Evolutionary conservation across 2,888 invertebrate genomes (phyloP).

Genomic region (Zhuqinia jingwanae): DNA sequence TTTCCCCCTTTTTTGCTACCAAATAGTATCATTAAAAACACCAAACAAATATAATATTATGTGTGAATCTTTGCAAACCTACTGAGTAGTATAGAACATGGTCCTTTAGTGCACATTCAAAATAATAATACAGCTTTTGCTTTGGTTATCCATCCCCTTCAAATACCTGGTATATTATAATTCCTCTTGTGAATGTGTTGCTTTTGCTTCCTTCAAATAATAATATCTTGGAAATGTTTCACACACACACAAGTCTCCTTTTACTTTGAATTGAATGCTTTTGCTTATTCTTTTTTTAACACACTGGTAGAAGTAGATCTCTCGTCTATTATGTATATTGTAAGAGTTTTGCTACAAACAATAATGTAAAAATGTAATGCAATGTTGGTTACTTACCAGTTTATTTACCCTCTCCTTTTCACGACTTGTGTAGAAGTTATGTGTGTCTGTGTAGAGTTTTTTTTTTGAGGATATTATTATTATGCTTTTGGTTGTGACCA

Average conservation of each 20-base stretch:
- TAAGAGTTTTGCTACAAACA: conserved; percentile 64
- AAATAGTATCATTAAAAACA: conserved; percentile 66
- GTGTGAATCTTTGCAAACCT: conserved; percentile 66
- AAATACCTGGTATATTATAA: conserved; percentile 72
- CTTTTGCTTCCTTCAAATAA: conserved; percentile 69
- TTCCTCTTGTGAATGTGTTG: conserved; percentile 66
- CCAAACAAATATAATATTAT: conserved; percentile 54
- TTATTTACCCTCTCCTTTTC: conserved; percentile 57
- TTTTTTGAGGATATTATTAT: conserved; percentile 68
- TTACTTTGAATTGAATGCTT: conserved; percentile 56
- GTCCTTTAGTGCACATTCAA: conserved; percentile 70
- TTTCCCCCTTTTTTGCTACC: conserved; percentile 60
- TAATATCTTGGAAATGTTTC: conserved; percentile 73
- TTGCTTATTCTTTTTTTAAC: conserved; percentile 51
- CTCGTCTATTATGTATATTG: conserved; percentile 70
- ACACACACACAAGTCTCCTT: conserved; percentile 62
- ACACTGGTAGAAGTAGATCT: conserved; percentile 44
- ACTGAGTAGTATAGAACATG: conserved; percentile 38
- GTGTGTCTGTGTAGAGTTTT: conserved; percentile 60
- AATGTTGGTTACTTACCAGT: conserved; percentile 69
- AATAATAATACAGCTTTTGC: conserved; percentile 67
- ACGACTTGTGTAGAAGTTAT: conserved; percentile 41
- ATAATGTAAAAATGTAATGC: conserved; percentile 72
- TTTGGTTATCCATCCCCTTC: conserved; percentile 68
- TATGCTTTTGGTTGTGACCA: conserved; percentile 67